Base-by-base conservation (phyloP, 2,888 invertebrate species). In the Drosophila infuscata region DNA sequence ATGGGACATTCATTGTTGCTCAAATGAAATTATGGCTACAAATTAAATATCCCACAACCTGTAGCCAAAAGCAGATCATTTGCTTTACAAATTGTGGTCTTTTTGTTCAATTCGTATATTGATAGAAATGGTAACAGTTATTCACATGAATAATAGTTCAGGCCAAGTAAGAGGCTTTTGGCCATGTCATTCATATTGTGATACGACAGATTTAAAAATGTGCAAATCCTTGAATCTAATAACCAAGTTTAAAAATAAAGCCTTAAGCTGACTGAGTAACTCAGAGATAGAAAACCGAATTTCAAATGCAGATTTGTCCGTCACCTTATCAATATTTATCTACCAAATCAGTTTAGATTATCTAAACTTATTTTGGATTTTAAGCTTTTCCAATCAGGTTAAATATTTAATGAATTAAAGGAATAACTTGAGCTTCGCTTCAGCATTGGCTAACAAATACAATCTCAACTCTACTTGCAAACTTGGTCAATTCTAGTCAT, bases 11-110 rank as follows among this genome's bases (percentile, higher is more conserved):
- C 53, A 70, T 80, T 79, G 81, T 76, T 76, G 56, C 63, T 53
- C 30, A 63, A 81, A 71, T 86, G 70, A 87, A 87, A 87, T 90
- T 87, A 87, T 90, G 87, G 85, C 72, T 76, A 70, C 61, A 80
- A 89, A 89, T 90, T 90, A 87, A 89, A 87, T 90, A 89, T 76
- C 69, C 82, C 58, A 60, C 53, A 46, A 46, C 54, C 53, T 38
- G 67, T 43, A 25, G 35, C 38, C 33, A 33, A 56, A 25, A 56
- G 3, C 56, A 8, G 29, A 29, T 38, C 62, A 51, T 60, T 59
- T 63, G 48, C 74, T 57, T 30, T 38, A 29, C 56, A 35, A 38
- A 64, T 60, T 74, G 63, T 9, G 52, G 53, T 5, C 29, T 30
- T 30, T 67, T 69, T 48, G 30, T 35, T 41, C 43, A 70, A 62